Evolutionary conservation across 2,888 invertebrate species (phyloP).

Genomic region (Lissonota sp.): DNA sequence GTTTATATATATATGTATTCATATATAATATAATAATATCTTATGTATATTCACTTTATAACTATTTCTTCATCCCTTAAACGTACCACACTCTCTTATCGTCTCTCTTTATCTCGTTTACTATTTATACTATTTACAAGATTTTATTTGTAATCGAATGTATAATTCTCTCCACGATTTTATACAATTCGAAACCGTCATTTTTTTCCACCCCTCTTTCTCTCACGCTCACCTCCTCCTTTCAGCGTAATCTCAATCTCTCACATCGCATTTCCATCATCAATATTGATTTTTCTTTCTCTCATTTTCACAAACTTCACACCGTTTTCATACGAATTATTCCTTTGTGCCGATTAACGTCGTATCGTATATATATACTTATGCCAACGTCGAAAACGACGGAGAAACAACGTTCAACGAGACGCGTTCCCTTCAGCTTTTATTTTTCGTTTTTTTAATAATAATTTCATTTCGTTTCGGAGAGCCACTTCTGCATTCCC

Average conservation of each 20-base stretch:
- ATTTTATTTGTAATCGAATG: conserved; percentile 73
- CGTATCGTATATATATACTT: neutral
- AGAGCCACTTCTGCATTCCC: conserved; percentile 38
- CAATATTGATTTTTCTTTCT: conserved; percentile 35
- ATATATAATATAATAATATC: conserved; percentile 77
- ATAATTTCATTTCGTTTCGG: conserved; percentile 6
- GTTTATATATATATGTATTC: conserved; percentile 72
- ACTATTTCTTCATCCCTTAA: conserved; percentile 79
- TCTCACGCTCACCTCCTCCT: too few species aligned
- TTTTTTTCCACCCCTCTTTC: conserved; percentile 34
- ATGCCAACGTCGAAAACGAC: conserved; percentile 21
- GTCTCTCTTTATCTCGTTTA: conserved; percentile 48
- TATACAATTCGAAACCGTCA: conserved; percentile 58
- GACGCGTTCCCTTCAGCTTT: conserved; percentile 1
- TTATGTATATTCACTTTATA: conserved; percentile 83
- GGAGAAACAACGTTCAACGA: conserved; percentile 42
- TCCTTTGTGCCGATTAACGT: conserved; percentile 73
- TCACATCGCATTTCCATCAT: conserved; percentile 65
- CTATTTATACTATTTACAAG: conserved; percentile 83
- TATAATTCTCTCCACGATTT: conserved; percentile 58
- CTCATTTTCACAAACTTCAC: conserved; percentile 66
- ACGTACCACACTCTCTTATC: conserved; percentile 71
- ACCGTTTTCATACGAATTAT: conserved; percentile 72
- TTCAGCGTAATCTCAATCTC: conserved; percentile 63
- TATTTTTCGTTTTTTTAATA: neutral